These are phyloP conservation scores for Istiophorus platypterus DNA, from an alignment of 2,113 vertebrate genomes.

Conservation along the genomic window DNA sequence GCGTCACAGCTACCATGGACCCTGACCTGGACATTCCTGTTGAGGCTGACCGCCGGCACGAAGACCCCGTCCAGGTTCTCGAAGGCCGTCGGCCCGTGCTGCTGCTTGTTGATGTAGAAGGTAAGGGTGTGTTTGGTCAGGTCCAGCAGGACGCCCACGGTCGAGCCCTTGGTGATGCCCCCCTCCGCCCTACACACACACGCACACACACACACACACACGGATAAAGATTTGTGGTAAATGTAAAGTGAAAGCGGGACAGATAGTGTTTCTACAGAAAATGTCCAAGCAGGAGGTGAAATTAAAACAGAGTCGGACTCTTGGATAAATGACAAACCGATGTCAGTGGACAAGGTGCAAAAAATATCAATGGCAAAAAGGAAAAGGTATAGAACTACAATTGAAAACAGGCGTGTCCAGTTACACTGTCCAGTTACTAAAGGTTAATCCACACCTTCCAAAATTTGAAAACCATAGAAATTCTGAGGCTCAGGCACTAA, in stretches of 20 bases:
- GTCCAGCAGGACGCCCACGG: conserved; percentile 94
- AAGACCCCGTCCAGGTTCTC: conserved; percentile 95
- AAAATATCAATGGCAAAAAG: too few species aligned
- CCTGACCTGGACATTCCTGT: conserved; percentile 95
- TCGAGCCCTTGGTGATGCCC: conserved; percentile 93
- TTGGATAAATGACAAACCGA: neutral
- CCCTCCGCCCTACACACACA: conserved; percentile 90
- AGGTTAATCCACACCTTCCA: too few species aligned
- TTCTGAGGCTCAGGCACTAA: too few species aligned
- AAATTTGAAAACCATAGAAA: too few species aligned
- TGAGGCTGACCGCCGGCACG: conserved; percentile 97
- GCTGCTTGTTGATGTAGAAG: conserved; percentile 96
- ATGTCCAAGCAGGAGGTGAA: neutral
- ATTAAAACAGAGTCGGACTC: neutral
- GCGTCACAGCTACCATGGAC: neutral
- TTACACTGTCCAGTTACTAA: too few species aligned
- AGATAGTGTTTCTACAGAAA: neutral
- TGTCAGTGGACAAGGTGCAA: too few species aligned
- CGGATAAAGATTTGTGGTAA: neutral
- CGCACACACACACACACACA: conserved; percentile 39
- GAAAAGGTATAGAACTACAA: neutral
- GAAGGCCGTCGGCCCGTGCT: conserved; percentile 96
- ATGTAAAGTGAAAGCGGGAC: neutral
- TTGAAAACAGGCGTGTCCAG: neutral
- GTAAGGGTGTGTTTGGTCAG: conserved; percentile 92